Percentiles rank a stretch among this genome's conserved stretches.
phyloP scores from a whole-genome alignment of 64 coral and sea anemone species.

The Porites lutea region DNA sequence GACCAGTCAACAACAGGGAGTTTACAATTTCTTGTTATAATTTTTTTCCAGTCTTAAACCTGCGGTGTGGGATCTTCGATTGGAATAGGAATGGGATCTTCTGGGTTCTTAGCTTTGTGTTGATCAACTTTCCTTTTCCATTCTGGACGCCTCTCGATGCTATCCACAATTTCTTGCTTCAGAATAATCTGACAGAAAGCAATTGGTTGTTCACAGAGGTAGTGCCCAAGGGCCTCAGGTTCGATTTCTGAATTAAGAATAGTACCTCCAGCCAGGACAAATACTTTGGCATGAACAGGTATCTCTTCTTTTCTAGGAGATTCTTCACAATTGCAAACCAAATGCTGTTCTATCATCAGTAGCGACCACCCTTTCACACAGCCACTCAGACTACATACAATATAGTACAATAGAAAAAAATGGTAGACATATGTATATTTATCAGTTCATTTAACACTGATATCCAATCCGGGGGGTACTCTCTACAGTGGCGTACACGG shows the following conservation, averaged over 20 bases:
- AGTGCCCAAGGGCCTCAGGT: neutral
- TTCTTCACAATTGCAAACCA: neutral
- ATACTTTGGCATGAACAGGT: neutral
- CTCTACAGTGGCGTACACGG: too few species aligned
- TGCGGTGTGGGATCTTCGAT: neutral
- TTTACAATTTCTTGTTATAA: too few species aligned
- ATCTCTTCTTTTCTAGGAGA: constrained; percentile 1
- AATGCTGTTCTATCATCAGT: neutral
- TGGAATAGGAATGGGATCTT: constrained; percentile 39
- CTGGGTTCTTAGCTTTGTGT: neutral
- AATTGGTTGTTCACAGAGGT: constrained; percentile 46
- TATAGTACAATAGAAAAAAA: neutral
- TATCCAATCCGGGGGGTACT: too few species aligned
- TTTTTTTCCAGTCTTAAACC: neutral
- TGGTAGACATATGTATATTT: too few species aligned
- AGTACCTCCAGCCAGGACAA: neutral
- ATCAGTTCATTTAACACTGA: too few species aligned
- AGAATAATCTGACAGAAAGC: constrained; percentile 39
- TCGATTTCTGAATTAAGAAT: constrained; percentile 32
- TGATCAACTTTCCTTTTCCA: constrained; percentile 29
- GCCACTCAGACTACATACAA: neutral
- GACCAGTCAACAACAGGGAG: too few species aligned
- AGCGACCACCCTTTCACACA: neutral
- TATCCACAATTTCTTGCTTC: constrained; percentile 19
- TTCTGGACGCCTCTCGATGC: neutral